Evolutionary conservation across 2,113 vertebrate species (phyloP).

Genomic region (Arenaria interpres): DNA sequence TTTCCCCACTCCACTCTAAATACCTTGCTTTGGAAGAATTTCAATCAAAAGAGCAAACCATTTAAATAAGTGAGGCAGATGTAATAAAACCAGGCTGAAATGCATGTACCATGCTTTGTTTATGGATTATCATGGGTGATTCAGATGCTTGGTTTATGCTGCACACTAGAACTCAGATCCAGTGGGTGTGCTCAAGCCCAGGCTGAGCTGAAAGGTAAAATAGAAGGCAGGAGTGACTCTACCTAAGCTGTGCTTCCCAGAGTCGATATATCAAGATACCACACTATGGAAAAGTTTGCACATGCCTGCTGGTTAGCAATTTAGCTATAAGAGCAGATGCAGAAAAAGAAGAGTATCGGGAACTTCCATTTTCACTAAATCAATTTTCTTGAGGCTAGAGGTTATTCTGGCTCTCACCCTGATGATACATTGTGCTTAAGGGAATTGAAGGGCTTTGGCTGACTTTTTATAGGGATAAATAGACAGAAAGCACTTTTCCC

Average conservation of each 20-base stretch:
- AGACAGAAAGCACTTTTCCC: not conserved
- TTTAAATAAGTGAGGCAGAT: not conserved
- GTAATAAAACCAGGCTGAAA: not conserved
- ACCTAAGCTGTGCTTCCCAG: rapidly evolving
- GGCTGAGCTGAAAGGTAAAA: not conserved
- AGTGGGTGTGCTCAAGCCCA: not conserved
- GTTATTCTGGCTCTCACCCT: constrained; percentile 4
- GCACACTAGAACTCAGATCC: rapidly evolving
- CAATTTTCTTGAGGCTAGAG: constrained; percentile 7
- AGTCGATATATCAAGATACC: not conserved
- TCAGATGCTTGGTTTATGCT: not conserved
- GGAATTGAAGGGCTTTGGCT: not conserved
- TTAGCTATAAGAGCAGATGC: not conserved
- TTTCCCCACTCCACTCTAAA: not conserved
- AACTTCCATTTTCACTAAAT: constrained; percentile 28
- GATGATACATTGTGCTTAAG: not conserved
- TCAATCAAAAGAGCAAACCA: not conserved
- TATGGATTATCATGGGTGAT: rapidly evolving
- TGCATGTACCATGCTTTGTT: too few relatives aligned
- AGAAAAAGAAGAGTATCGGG: not conserved
- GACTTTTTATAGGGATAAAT: not conserved
- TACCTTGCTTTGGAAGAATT: not conserved
- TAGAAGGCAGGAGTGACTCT: not conserved
- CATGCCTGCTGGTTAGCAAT: not conserved
- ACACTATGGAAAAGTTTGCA: not conserved